Conservation (phyloP, 2,113 vertebrate species). For the Psilopsiagon aurifrons region DNA sequence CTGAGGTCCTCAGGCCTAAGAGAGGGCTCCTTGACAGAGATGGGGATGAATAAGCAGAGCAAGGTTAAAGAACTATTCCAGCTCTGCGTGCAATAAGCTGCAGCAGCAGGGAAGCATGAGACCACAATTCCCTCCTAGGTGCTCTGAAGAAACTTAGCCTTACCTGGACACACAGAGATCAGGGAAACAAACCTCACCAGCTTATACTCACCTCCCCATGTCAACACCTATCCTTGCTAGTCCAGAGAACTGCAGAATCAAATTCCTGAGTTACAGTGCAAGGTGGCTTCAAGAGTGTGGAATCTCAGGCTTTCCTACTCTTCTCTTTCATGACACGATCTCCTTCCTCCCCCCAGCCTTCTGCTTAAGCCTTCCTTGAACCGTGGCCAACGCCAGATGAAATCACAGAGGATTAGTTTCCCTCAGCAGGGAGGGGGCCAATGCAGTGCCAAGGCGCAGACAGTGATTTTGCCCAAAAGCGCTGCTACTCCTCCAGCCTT, state of each 20-base stretch:
- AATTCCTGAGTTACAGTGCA: accelerated
- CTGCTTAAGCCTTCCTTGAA: not conserved
- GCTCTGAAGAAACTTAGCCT: not conserved
- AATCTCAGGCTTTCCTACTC: not conserved
- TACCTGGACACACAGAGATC: not conserved
- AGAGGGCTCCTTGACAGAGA: not conserved
- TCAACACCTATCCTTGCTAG: not conserved
- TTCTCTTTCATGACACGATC: not conserved
- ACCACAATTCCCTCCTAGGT: not conserved
- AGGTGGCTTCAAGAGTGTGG: accelerated
- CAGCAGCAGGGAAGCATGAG: not conserved
- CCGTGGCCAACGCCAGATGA: accelerated
- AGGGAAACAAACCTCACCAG: not conserved
- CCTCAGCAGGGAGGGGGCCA: not conserved
- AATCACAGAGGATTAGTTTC: not conserved
- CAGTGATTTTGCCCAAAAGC: not conserved
- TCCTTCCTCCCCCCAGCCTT: not conserved
- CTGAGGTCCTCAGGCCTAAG: not conserved
- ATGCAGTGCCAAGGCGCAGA: not conserved
- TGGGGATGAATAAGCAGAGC: not conserved
- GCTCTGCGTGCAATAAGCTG: not conserved
- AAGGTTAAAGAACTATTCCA: not conserved
- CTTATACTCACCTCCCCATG: not conserved
- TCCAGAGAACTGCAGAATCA: not conserved
- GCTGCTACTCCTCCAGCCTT: accelerated